These are phyloP conservation scores for Melinaea menophilus DNA, from an alignment of 2,888 invertebrate genomes.

Conservation along the genomic window DNA sequence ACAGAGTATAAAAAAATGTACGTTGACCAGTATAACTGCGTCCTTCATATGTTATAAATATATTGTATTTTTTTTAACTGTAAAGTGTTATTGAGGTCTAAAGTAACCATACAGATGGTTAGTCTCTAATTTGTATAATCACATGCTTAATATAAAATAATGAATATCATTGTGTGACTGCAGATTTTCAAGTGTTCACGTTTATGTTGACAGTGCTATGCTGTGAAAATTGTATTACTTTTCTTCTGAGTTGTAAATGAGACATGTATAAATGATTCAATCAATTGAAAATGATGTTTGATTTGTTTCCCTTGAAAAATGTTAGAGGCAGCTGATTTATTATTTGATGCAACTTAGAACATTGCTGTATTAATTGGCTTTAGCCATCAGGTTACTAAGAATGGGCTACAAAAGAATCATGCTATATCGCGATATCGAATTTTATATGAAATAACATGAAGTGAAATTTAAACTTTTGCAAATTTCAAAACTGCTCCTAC, in stretches of 20 bases:
- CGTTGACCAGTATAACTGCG: too few relatives aligned
- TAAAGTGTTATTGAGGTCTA: too few relatives aligned
- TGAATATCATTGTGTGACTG: slow-evolving; percentile 26
- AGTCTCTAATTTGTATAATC: slow-evolving; percentile 6
- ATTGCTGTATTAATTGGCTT: too few relatives aligned
- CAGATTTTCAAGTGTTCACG: slow-evolving; percentile 46
- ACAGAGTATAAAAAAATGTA: too few relatives aligned
- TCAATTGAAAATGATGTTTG: slow-evolving; percentile 59
- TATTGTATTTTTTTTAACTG: too few relatives aligned
- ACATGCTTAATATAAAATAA: slow-evolving; percentile 16
- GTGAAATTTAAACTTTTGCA: too few relatives aligned
- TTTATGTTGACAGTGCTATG: slow-evolving; percentile 62
- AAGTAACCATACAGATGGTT: not conserved
- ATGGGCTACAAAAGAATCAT: too few relatives aligned
- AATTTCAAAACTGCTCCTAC: too few relatives aligned
- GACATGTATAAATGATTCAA: slow-evolving; percentile 52
- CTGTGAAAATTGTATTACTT: slow-evolving; percentile 52
- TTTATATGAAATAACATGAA: too few relatives aligned
- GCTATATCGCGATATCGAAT: too few relatives aligned
- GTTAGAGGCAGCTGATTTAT: not conserved
- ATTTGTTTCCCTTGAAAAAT: slow-evolving; percentile 16
- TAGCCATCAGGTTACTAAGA: too few relatives aligned
- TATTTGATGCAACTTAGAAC: not conserved
- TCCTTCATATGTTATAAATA: too few relatives aligned
- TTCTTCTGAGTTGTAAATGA: slow-evolving; percentile 53